Evolutionary conservation across 2,888 invertebrate species (phyloP).

Genomic region (Cataglyphis albicans): DNA sequence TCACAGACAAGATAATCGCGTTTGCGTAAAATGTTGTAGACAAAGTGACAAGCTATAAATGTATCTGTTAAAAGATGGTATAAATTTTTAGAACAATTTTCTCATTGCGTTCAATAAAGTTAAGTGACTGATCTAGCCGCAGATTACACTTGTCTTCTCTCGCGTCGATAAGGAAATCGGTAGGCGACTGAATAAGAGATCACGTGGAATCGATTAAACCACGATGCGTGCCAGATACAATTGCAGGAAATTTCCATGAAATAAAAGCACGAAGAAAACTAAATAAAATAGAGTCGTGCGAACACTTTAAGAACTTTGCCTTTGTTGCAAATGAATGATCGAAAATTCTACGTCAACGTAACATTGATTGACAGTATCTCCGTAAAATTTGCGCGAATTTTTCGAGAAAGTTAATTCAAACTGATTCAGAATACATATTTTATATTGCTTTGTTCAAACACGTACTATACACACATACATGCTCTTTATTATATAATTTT

Average conservation of each 20-base stretch:
- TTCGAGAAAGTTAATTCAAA: background rate
- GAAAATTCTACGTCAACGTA: background rate
- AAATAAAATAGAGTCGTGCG: background rate
- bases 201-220: background rate
- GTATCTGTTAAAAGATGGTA: background rate
- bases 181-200: constrained; percentile 15
- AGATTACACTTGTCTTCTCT: background rate
- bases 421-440: background rate
- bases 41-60: background rate
- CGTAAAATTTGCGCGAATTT: constrained; percentile 11
- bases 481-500: background rate
- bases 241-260: background rate
- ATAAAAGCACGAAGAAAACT: background rate
- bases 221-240: background rate
- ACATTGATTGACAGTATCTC: background rate
- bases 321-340: background rate
- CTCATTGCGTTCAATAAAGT: background rate
- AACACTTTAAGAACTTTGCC: background rate
- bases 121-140: background rate
- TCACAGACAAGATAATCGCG: background rate
- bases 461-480: background rate
- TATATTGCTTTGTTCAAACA: background rate
- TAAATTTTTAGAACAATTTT: background rate
- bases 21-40: background rate
- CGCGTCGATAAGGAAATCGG: background rate